phyloP scores from a whole-genome alignment of 2,797 vertebrate species.

The Lepus townsendii region DNA sequence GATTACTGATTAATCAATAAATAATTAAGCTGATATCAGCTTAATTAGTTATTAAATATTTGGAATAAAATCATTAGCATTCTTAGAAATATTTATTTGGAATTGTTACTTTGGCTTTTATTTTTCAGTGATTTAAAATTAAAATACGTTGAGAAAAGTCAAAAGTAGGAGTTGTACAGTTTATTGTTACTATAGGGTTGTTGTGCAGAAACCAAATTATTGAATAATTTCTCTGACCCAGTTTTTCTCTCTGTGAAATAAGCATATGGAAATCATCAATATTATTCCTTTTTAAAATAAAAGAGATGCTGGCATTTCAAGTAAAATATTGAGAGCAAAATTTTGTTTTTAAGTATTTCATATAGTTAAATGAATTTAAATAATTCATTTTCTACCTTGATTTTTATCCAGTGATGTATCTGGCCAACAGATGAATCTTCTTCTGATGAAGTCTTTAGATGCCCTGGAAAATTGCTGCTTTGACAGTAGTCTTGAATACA shows the following conservation, averaged over 20 bases:
- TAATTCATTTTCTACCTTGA: neutral
- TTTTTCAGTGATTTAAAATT: conserved; percentile 64
- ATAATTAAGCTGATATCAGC: neutral
- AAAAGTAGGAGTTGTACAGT: neutral
- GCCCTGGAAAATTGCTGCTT: conserved; percentile 94
- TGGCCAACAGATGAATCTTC: conserved; percentile 90
- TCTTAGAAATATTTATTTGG: conserved; percentile 44
- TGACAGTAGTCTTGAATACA: conserved; percentile 93
- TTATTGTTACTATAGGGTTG: conserved; percentile 45
- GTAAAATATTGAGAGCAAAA: conserved; percentile 32
- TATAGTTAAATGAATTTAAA: neutral
- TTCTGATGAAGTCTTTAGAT: conserved; percentile 91
- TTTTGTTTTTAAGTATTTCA: conserved; percentile 19
- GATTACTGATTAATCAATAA: neutral
- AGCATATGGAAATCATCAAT: neutral
- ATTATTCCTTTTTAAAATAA: neutral
- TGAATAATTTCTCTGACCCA: neutral
- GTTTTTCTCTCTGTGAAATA: conserved; percentile 35
- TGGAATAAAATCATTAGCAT: conserved; percentile 5
- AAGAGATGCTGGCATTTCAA: neutral
- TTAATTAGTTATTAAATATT: conserved; percentile 3
- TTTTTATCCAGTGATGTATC: conserved; percentile 90
- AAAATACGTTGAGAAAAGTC: conserved; percentile 29
- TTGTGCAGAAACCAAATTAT: conserved; percentile 29
- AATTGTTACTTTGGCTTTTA: conserved; percentile 61